Evolutionary conservation across 1,140 invertebrate genomes (phyloP).

Genomic region (Drosophila parvula): DNA sequence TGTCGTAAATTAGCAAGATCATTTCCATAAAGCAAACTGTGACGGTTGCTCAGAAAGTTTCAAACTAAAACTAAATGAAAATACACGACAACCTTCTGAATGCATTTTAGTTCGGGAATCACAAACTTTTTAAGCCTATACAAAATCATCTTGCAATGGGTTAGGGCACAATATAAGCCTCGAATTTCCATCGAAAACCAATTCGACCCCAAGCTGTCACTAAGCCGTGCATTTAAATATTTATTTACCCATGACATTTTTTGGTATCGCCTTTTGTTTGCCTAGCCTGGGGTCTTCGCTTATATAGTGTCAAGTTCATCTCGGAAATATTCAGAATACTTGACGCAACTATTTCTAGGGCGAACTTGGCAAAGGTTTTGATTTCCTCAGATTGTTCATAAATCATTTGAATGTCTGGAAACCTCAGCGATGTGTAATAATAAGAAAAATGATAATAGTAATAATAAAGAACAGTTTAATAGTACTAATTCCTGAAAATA

Average conservation of each 20-base stretch:
- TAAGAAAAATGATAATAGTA: not conserved
- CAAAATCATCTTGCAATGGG: constrained; percentile 1
- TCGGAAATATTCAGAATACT: constrained; percentile 41
- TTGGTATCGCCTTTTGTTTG: constrained; percentile 40
- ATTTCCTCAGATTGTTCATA: constrained; percentile 11
- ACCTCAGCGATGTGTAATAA: not conserved
- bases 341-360: constrained; percentile 21
- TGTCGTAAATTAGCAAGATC: constrained; percentile 38
- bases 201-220: constrained; percentile 44
- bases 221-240: constrained; percentile 45
- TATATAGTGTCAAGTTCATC: constrained; percentile 49
- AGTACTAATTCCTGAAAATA: too few species aligned
- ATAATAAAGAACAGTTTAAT: too few species aligned
- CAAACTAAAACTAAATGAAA: constrained; percentile 10
- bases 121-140: constrained; percentile 7
- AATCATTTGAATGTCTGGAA: not conserved
- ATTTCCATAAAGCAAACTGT: constrained; percentile 12
- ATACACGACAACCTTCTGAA: constrained; percentile 7
- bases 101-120: constrained; percentile 1
- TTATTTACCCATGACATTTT: constrained; percentile 58
- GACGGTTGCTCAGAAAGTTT: constrained; percentile 35
- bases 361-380: not conserved
- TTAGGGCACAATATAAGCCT: constrained; percentile 4
- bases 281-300: constrained; percentile 23
- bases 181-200: constrained; percentile 36